Percentiles rank a stretch among this genome's conserved stretches.
phyloP scores from a whole-genome alignment of 2,113 vertebrate species.

The Heloderma charlesbogerti region DNA sequence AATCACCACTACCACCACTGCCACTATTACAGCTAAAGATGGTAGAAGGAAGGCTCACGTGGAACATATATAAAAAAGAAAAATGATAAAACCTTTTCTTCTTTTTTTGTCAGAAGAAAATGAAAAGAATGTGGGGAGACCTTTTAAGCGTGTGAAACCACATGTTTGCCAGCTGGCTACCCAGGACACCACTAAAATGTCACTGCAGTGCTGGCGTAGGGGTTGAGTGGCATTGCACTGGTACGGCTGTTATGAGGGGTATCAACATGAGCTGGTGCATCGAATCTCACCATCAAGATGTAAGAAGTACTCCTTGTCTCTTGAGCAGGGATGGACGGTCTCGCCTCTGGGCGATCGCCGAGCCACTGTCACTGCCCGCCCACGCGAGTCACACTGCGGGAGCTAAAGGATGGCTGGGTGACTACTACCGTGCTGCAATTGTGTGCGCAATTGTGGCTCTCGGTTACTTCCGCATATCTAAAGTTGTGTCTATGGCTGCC shows the following conservation, averaged over 20 bases:
- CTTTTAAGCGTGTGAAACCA: conserved; percentile 7
- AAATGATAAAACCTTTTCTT: neutral
- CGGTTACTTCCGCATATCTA: no score
- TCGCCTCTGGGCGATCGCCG: no score
- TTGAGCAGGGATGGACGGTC: no score
- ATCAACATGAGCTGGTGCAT: no score
- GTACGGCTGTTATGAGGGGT: neutral
- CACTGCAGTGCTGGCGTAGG: no score
- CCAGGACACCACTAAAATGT: neutral
- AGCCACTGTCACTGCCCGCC: no score
- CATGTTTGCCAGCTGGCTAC: neutral
- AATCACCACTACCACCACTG: neutral
- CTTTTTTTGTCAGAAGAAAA: neutral
- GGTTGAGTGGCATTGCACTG: neutral
- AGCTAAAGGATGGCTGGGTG: no score
- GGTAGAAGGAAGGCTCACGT: fast-evolving
- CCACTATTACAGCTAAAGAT: conserved; percentile 29
- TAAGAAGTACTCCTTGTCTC: neutral
- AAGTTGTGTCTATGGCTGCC: no score
- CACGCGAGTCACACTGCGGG: no score
- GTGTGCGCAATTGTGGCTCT: no score
- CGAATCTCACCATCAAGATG: neutral
- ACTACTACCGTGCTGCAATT: no score
- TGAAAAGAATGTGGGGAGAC: fast-evolving
- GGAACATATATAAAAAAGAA: neutral